Base-by-base conservation (phyloP, 2,888 invertebrate genomes). In the Amiota minor region DNA sequence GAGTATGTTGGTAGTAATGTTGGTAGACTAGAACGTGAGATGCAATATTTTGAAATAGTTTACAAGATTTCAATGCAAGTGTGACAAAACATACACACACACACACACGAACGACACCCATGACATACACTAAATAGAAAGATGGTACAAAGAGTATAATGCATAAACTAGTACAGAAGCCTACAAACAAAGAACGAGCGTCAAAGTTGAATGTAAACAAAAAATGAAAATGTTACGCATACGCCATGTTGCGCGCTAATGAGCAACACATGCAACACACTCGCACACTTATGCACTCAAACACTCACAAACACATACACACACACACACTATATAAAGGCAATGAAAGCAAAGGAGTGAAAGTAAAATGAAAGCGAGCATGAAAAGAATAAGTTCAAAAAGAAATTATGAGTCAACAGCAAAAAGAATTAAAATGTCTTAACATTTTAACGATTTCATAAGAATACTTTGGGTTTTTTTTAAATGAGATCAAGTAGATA, bases 191-290 rank as follows among this genome's bases (percentile, higher is more conserved):
- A 35, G 35, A 2, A 35, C 35, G 35, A 35, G 35, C 35, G 35
- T 35, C 35, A 35, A 35, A 35, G 35, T 35, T 35, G 35, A 35
- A 35, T 6, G 35, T 6, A 35, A 35, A 53, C 53, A 18, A 16
- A 59, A 11, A 16, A 16, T 23, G 9, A 65, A 70, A 70, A 70
- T 70, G 70, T 56, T 70, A 59, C 70, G 56, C 70, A 70, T 56
- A 70, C 70, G 59, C 70, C 70, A 56, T 46, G 70, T 46, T 70
- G 70, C 3, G 46, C 70, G 12, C 45, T 70, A 46, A 70, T 56
- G 46, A 55, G 70, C 56, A 56, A 59, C 16, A 59, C 59, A 59
- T 59, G 59, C 59, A 2, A 59, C 16, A 20, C 59, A 59, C 9
- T 20, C 16, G 16, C 9, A 16, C 55, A 56, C 55, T 9, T 18